These are phyloP conservation scores for Tautogolabrus adspersus DNA, from an alignment of 2,113 vertebrate genomes.

Conservation along the genomic window DNA sequence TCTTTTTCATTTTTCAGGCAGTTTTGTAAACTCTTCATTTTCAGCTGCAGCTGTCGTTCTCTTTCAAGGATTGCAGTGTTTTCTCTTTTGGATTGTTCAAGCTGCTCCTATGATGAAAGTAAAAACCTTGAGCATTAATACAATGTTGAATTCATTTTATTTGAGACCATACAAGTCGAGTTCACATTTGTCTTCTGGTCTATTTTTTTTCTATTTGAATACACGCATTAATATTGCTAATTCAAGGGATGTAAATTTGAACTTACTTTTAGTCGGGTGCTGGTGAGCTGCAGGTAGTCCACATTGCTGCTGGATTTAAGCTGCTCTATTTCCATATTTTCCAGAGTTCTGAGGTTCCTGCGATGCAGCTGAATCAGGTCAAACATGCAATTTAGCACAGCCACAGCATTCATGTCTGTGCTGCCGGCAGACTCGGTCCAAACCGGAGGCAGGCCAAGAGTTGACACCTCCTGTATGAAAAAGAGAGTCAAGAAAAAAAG, in stretches of 20 bases:
- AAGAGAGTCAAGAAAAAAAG: background rate
- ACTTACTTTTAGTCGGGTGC: slow-evolving; percentile 88
- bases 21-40: slow-evolving; percentile 91
- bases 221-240: background rate
- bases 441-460: slow-evolving; percentile 89
- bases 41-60: slow-evolving; percentile 92
- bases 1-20: slow-evolving; percentile 96
- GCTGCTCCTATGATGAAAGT: slow-evolving; percentile 86
- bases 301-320: slow-evolving; percentile 89
- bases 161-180: background rate
- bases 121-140: background rate
- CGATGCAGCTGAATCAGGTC: slow-evolving; percentile 91
- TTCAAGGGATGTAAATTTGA: background rate
- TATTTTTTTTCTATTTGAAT: background rate
- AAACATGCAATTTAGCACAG: slow-evolving; percentile 91
- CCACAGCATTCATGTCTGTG: slow-evolving; percentile 86
- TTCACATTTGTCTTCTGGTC: background rate
- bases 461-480: slow-evolving; percentile 88
- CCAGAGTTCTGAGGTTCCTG: slow-evolving; percentile 87
- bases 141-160: background rate
- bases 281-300: slow-evolving; percentile 89
- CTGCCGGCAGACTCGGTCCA: slow-evolving; percentile 80
- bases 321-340: slow-evolving; percentile 92
- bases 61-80: slow-evolving; percentile 90
- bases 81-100: slow-evolving; percentile 91